Evolutionary conservation across 2,888 invertebrate genomes (phyloP), one percentile per base, ranked within the genome.

Genomic region (Lottia scabra): DNA sequence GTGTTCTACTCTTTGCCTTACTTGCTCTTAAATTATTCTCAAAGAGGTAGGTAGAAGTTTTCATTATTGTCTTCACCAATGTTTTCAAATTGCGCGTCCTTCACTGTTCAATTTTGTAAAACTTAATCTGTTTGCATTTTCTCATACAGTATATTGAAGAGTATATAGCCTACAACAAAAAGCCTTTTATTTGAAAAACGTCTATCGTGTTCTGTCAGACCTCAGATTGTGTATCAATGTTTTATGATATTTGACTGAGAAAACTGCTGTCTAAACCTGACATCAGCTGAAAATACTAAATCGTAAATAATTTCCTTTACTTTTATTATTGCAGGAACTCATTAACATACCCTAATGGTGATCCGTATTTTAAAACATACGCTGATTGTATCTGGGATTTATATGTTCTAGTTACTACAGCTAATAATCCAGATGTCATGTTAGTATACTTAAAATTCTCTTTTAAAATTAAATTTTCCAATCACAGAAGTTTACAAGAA

Each of bases 341-440:
- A 43, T 74, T 90, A 45, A 73, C 68, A 3, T 90, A 89, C 80
- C 88, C 89, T 8, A 82, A 88, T 83, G 90, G 89, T 10, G 75
- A 76, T 6, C 83, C 86, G 1, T 91, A 91, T 79, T 91, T 91
- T 79, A 78, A 81, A 27, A 85, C 87, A 68, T 91, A 89, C 76
- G 80, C 85, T 45, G 91, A 91, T 74, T 85, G 88, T 68, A 83
- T 90, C 23, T 91, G 90, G 87, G 89, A 90, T 70, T 82, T 91
- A 26, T 91, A 91, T 83, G 90, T 91, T 5, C 81, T 91, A 16
- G 90, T 91, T 10, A 91, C 91, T 16, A 91, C 91, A 26, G 90
- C 91, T 19, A 91, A 91, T 80, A 90, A 89, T 74, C 91, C 91
- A 26, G 91, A 91, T 83, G 87, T 91, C 67, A 85, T 85, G 85